phyloP scores from a whole-genome alignment of 2,797 vertebrate species.

The Pipistrellus kuhlii region DNA sequence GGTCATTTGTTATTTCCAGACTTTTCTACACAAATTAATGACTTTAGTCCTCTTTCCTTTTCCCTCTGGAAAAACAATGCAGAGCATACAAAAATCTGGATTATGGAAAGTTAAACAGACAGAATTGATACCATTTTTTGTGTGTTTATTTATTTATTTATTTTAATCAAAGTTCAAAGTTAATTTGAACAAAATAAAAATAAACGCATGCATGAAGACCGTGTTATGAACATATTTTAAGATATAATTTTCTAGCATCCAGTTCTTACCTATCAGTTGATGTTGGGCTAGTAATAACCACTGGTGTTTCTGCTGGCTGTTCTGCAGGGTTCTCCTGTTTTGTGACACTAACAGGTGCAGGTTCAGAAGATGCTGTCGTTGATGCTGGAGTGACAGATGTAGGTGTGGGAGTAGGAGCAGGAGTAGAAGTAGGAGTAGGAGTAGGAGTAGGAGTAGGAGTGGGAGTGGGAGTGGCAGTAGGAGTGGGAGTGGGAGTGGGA shows the following conservation, averaged over 20 bases:
- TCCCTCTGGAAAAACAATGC: no score
- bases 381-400: conserved; percentile 85
- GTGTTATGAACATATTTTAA: background rate
- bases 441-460: conserved; percentile 80
- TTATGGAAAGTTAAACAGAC: background rate
- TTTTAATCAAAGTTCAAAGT: background rate
- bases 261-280: conserved; percentile 85
- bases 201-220: background rate
- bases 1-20: background rate
- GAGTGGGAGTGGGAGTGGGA: conserved; percentile 82
- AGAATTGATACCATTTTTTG: background rate
- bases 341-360: conserved; percentile 82
- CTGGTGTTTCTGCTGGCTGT: conserved; percentile 87
- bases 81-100: conserved; percentile 22
- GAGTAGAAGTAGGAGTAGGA: conserved; percentile 78
- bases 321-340: conserved; percentile 89
- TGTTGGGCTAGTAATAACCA: conserved; percentile 85
- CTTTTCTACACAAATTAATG: conserved; percentile 8
- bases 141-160: no score
- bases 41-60: background rate
- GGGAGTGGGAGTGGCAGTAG: conserved; percentile 81
- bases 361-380: conserved; percentile 83
- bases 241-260: background rate
- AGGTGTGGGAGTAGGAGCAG: conserved; percentile 80
- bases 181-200: conserved; percentile 50